Evolutionary conservation across 2,797 vertebrate genomes (phyloP).

Genomic region (Pipistrellus nathusii): DNA sequence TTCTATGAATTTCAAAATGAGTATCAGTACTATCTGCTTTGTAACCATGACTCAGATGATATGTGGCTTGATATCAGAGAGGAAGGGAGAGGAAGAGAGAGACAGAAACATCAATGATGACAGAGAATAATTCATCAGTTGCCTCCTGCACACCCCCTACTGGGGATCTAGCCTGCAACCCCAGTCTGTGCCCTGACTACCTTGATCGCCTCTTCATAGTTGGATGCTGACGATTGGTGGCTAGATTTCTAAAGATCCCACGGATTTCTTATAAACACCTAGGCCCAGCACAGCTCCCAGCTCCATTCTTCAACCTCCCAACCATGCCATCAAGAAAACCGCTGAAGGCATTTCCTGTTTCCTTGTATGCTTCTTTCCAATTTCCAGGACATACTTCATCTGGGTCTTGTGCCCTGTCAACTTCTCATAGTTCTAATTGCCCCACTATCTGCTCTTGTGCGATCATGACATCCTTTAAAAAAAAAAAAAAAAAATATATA

Average conservation of each 20-base stretch:
- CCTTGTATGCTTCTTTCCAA: constrained; percentile 79
- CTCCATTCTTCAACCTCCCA: constrained; percentile 23
- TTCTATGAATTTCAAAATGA: constrained; percentile 60
- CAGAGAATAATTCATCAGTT: too few species aligned
- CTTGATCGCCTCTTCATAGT: too few species aligned
- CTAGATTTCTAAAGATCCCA: constrained; percentile 70
- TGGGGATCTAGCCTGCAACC: too few species aligned
- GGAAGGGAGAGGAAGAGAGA: too few species aligned
- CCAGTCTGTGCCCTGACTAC: too few species aligned
- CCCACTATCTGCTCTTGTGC: constrained; percentile 83
- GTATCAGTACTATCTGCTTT: constrained; percentile 21
- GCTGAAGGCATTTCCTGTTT: constrained; percentile 83
- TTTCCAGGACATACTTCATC: constrained; percentile 84
- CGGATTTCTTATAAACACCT: constrained; percentile 42
- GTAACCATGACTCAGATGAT: constrained; percentile 66
- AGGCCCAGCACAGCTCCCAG: not conserved
- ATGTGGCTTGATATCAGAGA: constrained; percentile 13
- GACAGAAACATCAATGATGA: too few species aligned
- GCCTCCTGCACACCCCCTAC: too few species aligned
- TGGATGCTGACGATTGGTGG: not conserved
- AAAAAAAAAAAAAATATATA: too few species aligned
- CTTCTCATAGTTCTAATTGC: constrained; percentile 89
- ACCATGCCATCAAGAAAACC: constrained; percentile 77
- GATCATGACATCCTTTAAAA: constrained; percentile 84
- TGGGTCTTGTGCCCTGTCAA: constrained; percentile 84